These are phyloP conservation scores for Tetrapedia diversipes DNA, from an alignment of 2,888 invertebrate genomes.

Conservation along the genomic window DNA sequence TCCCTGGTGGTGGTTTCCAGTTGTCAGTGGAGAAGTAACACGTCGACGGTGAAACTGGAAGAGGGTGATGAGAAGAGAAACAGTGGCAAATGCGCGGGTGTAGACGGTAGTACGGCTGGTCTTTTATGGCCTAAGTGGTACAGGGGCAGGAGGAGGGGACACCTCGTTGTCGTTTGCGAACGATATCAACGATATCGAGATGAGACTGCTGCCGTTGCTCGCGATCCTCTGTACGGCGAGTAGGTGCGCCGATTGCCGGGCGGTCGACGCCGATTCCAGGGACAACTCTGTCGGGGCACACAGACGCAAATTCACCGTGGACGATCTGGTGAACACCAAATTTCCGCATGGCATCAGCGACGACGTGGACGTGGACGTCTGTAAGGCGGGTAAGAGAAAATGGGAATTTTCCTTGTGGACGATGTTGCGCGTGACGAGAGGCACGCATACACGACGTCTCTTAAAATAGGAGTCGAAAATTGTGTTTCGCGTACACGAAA, in stretches of 20 bases:
- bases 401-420: neutral
- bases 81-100: constrained; percentile 59
- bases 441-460: neutral
- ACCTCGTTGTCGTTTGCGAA: constrained; percentile 26
- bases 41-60: constrained; percentile 13
- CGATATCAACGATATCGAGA: constrained; percentile 59
- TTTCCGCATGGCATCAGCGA: constrained; percentile 89
- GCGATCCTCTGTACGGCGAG: constrained; percentile 62
- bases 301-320: constrained; percentile 85
- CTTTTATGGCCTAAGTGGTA: constrained; percentile 57
- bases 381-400: constrained; percentile 90
- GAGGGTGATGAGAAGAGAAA: constrained; percentile 26
- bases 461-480: neutral
- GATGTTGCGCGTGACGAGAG: neutral
- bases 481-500: too few species aligned
- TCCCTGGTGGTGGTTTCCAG: constrained; percentile 32
- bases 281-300: constrained; percentile 39
- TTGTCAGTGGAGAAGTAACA: constrained; percentile 10
- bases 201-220: constrained; percentile 67
- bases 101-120: constrained; percentile 57
- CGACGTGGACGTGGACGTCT: constrained; percentile 92
- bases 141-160: neutral
- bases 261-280: constrained; percentile 38
- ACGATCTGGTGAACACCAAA: constrained; percentile 86
- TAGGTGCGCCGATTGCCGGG: constrained; percentile 59